Evolutionary conservation across 30 jellyfish, hydroid and myxozoan species (phyloP), one percentile per base, ranked within the genome.

Genomic region (Turritopsis dohrnii): DNA sequence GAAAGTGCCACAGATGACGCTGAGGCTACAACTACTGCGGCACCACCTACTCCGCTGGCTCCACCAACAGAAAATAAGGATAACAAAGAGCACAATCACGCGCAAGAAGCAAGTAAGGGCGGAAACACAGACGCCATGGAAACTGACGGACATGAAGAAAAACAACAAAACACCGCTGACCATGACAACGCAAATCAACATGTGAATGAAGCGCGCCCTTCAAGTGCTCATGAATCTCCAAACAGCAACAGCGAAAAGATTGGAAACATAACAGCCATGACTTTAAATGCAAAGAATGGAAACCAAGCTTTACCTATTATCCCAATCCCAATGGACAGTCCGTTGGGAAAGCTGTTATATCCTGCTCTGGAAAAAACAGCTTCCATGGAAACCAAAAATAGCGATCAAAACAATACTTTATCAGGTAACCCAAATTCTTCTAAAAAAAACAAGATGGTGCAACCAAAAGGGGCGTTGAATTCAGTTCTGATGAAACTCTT

Each of bases 261-360:
- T 27, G 29, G 28, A 27, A 66, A 22, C 76, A n/a, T 25, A 3
- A n/a, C 76, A 66, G 87, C 60, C 5, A 41, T 41, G 60, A 71
- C 66, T 1, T 22, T 1, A 66, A 66, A 60, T 41, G 71, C 84
- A 65, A 28, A 23, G 7, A 71, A 24, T 22, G 26, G 26, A 26
- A 71, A 82, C 21, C 53, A 71, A 23, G 89, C 89, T 24, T 19
- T 66, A 0, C 89, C 89, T 24, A n/a, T 82, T 0, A 82, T 82
- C 5, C 89, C 89, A 26, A 82, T 82, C 25, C 89, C 89, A 5
- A 22, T 28, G 54, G 89, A 82, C 27, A 82, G 89, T 29, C 89
- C 85, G 1, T 52, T 82, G 21, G 89, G 89, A 1, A 66, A 82
- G 73, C 73, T 82, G 41, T 54, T 82, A 3, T 82, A 82, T 82